Base-by-base conservation (phyloP, 2,113 vertebrate species). In the Lepus americanus region DNA sequence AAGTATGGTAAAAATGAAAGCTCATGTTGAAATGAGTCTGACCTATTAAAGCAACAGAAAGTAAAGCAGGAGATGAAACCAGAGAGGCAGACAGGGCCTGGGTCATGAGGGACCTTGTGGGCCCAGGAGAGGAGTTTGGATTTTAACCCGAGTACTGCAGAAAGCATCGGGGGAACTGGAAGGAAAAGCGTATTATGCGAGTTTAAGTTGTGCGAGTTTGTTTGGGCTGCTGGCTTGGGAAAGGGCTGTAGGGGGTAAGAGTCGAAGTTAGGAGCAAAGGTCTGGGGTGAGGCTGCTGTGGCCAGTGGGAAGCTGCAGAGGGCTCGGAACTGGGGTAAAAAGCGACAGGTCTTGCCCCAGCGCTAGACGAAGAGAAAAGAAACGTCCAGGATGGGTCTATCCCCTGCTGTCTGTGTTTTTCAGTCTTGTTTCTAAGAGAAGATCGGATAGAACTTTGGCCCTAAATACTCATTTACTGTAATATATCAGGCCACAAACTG, bases 351-450 rank as follows among this genome's bases (percentile, higher is more conserved):
- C 51, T 89, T 94, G 17, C 23, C 23, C 1, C 55, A 20, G 14
- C 69, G 76, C 44, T n/a, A 5, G 8, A 8, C 16, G 6, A 76
- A 39, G 39, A 63, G 49, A 59, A 82, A 36, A 94, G 53, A 72
- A 86, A 23, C 64, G 33, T 61, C 66, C 51, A n/a, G 33, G 59
- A 23, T 78, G 2, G 61, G 33, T 72, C 39, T 84, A 11, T 61
- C 33, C 95, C 77, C 44, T 66, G 3, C 29, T 63, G 19, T 81
- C 51, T 83, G 59, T 87, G 49, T 36, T 92, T 82, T 53, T 87
- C 1, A 92, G 76, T 86, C 80, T 78, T 89, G 61, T 80, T 88
- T 95, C 51, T 85, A 64, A 80, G 27, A 94, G 80, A 55, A 67
- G 67, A 9, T 51, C n/a, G 69, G 23, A 14, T 69, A 87, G 49